A percentile compares a stretch with the other conserved stretches of the same genome.
phyloP scores from a whole-genome alignment of 2,113 vertebrate species.

The Pseudorhombus dupliciocellatus region DNA sequence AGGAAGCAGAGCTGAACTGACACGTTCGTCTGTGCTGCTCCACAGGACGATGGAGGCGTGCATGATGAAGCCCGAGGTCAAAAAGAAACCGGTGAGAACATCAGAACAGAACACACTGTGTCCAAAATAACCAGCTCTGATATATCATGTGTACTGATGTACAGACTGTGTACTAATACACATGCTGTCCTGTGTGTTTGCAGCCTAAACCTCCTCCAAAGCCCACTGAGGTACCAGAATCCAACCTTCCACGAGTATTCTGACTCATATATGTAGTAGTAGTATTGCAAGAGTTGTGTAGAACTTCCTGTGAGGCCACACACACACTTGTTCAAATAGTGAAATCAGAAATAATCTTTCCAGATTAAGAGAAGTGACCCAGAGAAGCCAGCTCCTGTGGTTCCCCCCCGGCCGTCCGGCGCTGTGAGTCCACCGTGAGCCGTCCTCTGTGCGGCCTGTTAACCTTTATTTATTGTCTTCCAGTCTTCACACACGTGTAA shows the following conservation, averaged over 20 bases:
- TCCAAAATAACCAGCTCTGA: too few relatives aligned
- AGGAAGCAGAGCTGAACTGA: too few relatives aligned
- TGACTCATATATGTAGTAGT: not conserved
- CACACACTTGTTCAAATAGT: not conserved
- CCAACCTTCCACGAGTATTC: not conserved
- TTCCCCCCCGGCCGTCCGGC: conserved; percentile 41
- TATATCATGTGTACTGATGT: too few relatives aligned
- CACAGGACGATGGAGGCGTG: conserved; percentile 68
- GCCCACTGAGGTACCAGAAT: conserved; percentile 44
- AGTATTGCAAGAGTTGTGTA: too few relatives aligned
- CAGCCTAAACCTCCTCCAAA: conserved; percentile 54
- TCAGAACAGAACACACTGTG: not conserved
- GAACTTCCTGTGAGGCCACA: too few relatives aligned
- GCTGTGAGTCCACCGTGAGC: conserved; percentile 33
- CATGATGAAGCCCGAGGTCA: conserved; percentile 59
- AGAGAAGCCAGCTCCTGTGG: conserved; percentile 23
- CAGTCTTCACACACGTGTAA: too few relatives aligned
- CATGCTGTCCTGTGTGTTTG: not conserved
- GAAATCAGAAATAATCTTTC: not conserved
- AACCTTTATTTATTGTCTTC: too few relatives aligned
- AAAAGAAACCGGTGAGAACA: conserved; percentile 64
- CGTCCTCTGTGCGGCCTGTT: too few relatives aligned
- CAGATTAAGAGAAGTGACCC: conserved; percentile 42
- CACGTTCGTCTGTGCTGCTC: not conserved
- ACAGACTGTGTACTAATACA: not conserved